Evolutionary conservation across 1,140 invertebrate genomes (phyloP).

Genomic region (Monochamus saltuarius): DNA sequence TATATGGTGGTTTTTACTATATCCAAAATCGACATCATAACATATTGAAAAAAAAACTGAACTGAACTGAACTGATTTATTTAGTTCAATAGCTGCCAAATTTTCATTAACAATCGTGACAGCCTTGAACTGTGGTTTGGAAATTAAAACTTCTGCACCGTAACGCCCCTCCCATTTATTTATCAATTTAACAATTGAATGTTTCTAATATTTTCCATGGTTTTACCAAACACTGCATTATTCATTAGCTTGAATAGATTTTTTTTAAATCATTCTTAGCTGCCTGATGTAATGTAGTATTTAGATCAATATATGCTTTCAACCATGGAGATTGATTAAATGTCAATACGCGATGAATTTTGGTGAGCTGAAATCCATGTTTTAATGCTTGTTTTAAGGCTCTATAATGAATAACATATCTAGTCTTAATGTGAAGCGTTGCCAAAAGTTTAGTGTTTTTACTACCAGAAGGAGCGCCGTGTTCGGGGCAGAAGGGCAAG

Average conservation of each 20-base stretch:
- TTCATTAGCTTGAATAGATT: conserved; percentile 31
- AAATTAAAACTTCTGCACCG: too few relatives aligned
- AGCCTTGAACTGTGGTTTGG: too few relatives aligned
- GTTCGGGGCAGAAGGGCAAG: conserved; percentile 49
- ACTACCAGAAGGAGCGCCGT: conserved; percentile 31
- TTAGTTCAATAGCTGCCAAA: too few relatives aligned
- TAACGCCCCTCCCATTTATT: too few relatives aligned
- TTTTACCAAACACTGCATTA: background rate
- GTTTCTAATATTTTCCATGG: too few relatives aligned
- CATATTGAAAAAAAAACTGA: too few relatives aligned
- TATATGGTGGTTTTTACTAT: too few relatives aligned
- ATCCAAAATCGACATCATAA: too few relatives aligned
- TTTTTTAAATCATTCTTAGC: conserved; percentile 51
- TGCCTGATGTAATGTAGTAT: conserved; percentile 38
- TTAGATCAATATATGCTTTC: conserved; percentile 48
- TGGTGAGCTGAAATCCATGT: conserved; percentile 43
- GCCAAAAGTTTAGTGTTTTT: conserved; percentile 49
- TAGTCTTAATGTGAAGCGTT: conserved; percentile 44
- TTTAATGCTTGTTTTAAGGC: conserved; percentile 44
- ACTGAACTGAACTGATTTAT: too few relatives aligned
- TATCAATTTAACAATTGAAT: too few relatives aligned
- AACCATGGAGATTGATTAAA: conserved; percentile 49
- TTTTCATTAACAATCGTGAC: too few relatives aligned
- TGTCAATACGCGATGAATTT: conserved; percentile 46
- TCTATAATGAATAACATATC: conserved; percentile 49